A percentile compares a stretch with the other conserved stretches of the same genome.
These are phyloP conservation scores for Melipona quadrifasciata DNA, from an alignment of 1,140 invertebrate species.

Conservation along the genomic window DNA sequence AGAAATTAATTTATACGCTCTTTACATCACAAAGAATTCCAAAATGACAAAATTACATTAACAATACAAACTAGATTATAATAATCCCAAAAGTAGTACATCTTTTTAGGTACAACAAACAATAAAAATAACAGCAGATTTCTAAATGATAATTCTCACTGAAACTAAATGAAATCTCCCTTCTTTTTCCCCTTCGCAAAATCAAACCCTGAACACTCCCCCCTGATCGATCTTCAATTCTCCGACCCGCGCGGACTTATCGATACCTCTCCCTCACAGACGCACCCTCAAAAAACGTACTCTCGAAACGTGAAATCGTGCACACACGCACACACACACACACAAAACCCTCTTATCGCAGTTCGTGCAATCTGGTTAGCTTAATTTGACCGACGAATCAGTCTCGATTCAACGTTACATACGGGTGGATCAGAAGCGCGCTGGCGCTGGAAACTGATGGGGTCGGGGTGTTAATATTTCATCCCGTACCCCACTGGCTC, in stretches of 20 bases:
- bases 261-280: neutral
- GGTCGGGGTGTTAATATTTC: conserved; percentile 75
- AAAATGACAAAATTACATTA: no score
- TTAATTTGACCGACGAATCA: conserved; percentile 30
- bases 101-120: no score
- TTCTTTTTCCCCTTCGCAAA: neutral
- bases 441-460: conserved; percentile 52
- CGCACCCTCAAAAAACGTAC: neutral
- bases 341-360: neutral
- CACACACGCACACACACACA: no score
- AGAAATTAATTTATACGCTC: no score
- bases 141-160: no score
- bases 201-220: neutral
- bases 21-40: no score
- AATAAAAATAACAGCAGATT: no score
- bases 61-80: no score
- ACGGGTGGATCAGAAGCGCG: conserved; percentile 52
- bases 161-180: neutral
- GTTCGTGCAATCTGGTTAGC: neutral
- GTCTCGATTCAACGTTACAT: conserved; percentile 35
- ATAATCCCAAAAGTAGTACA: no score
- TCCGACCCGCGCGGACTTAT: neutral
- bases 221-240: neutral
- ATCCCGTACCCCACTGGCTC: conserved; percentile 66
- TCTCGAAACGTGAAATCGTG: neutral